Base-by-base conservation (phyloP, 2,797 vertebrate genomes). In the Tokudaia muenninki region DNA sequence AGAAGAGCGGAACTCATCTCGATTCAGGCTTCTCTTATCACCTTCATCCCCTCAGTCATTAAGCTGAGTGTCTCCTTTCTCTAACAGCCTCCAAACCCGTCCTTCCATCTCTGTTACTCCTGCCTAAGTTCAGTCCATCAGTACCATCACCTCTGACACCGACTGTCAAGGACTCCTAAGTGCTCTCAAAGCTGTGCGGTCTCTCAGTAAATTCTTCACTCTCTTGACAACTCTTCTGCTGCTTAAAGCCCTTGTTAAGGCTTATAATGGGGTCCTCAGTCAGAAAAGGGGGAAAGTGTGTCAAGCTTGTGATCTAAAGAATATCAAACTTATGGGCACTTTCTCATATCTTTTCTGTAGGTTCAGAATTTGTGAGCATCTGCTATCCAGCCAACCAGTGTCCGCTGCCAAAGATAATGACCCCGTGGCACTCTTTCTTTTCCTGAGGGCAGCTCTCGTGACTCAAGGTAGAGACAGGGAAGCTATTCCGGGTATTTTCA, bases 301-400 rank as follows among this genome's bases (percentile, higher is more conserved):
- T 86, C 77, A 94, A 93, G 13, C 12, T 61, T 12, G 6, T 6
- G 47, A 6, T 10, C 70, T 75, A 50, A 96, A 70, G 57, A 92
- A 61, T 90, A 90, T 79, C n/a, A 47, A 37, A 70, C 22, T 94
- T 91, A 74, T 67, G 37, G 37, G 47, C 29, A 44, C 55, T 67
- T 78, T 91, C 70, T 41, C 19, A 26, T 91, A 57, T 34, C 13
- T 31, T 90, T 90, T 59, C 47, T 74, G 31, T 87, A 31, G 41
- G 11, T 92, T 94, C 37, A 78, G 65, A 86, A 89, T 61, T n/a
- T 44, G 47, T 22, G 91, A 88, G 37, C 94, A 83, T 94, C 55
- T 84, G 10, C 24, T 21, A 4, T 65, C 9, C 9, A 6, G 17
- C 21, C 37, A 50, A 21, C 31, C 26, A 34, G 34, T 6, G 31